Conservation (phyloP, 2,113 vertebrate species). For the Notechis scutatus region DNA sequence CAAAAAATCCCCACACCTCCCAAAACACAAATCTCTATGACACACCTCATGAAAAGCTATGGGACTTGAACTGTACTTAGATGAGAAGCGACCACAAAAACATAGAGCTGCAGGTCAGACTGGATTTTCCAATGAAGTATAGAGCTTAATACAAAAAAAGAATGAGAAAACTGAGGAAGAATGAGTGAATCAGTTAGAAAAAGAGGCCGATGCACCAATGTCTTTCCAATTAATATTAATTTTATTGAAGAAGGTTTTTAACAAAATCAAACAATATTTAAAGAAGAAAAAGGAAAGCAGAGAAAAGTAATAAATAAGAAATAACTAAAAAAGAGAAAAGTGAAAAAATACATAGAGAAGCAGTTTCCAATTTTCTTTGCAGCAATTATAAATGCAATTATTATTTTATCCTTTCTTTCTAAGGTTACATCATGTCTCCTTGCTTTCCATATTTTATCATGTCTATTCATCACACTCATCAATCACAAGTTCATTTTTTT, state of each 20-base stretch:
- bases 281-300: not conserved
- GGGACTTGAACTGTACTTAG: not conserved
- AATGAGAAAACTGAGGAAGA: not conserved
- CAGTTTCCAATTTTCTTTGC: not conserved
- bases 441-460: not conserved
- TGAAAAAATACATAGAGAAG: not conserved
- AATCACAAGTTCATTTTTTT: not conserved
- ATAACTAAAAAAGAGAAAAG: not conserved
- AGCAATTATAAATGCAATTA: not conserved
- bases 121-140: not conserved
- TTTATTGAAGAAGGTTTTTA: not conserved
- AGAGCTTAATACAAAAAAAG: not conserved
- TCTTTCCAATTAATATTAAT: not conserved
- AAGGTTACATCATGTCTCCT: not conserved
- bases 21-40: not conserved
- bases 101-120: not conserved
- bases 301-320: not conserved
- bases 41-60: not conserved
- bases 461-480: not conserved
- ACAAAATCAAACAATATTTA: not conserved
- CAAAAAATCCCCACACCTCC: not conserved
- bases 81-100: not conserved
- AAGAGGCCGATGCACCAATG: not conserved
- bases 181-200: not conserved
- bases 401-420: not conserved